Conservation (phyloP, 2,888 invertebrate genomes). For the Pemphredon lugubris region DNA sequence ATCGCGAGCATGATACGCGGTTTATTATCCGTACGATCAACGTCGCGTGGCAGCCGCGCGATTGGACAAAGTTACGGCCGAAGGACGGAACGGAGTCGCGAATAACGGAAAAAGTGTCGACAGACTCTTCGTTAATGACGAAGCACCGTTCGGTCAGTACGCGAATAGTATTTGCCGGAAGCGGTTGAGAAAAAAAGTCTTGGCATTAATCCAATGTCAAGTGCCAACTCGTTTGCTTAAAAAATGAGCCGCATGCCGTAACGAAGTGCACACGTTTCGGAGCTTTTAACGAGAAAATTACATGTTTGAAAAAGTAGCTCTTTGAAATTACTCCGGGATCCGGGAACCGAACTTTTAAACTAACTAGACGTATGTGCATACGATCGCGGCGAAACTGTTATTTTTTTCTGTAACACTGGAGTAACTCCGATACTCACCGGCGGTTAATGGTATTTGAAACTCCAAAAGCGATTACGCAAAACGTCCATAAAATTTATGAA, state of each 20-base stretch:
- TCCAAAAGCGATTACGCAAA: neutral
- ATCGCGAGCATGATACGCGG: no score
- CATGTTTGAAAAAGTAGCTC: neutral
- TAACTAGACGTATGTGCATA: neutral
- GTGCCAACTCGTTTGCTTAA: constrained; percentile 27
- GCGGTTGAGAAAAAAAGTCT: neutral
- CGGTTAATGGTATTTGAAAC: constrained; percentile 2
- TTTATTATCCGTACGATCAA: no score
- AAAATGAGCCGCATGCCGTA: constrained; percentile 11
- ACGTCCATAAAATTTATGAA: neutral
- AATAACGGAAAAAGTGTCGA: no score
- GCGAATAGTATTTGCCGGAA: no score
- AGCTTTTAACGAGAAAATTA: neutral
- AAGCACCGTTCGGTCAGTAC: no score
- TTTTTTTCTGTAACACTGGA: neutral
- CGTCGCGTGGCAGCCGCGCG: no score
- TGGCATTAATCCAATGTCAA: constrained; percentile 17
- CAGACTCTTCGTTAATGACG: no score
- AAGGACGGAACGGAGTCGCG: no score
- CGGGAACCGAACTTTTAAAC: neutral
- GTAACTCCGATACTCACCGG: neutral
- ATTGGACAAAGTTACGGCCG: no score
- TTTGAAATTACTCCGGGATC: no score
- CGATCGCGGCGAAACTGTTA: neutral
- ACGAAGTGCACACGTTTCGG: neutral